Base-by-base conservation (phyloP, 2,113 vertebrate genomes). In the Hemibagrus wyckioides region DNA sequence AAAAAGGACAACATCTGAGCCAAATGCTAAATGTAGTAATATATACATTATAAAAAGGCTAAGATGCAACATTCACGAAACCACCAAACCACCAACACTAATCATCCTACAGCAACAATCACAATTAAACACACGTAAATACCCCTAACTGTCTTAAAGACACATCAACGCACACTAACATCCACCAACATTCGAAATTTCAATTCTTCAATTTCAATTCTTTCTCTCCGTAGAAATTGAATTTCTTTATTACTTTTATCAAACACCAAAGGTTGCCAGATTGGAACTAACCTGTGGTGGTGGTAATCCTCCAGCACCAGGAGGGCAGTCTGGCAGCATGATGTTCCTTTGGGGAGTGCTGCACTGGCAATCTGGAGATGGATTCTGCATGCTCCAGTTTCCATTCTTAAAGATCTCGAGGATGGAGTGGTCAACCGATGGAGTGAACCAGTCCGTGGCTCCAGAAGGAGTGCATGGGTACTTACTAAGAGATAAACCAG, bases 351-450 rank as follows among this genome's bases (percentile, higher is more conserved):
- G 90, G 13, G 97, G 95, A 2, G 92, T 98, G 93, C 97, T 97
- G 90, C 98, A 99, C 87, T 97, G 93, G 0, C 98, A 99, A 36
- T 95, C 67, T 0, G 98, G 98, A 0, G 98, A 99, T 41, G 98
- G 98, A 92, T 97, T 96, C 84, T 97, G 92, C 96, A 99, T 97
- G 41, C 93, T 97, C 98, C 98, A 99, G 91, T 98, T 99, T 39
- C 98, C 97, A 1, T 97, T 95, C 69, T 93, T 90, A 90, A 99
- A 96, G 87, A 98, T 94, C 80, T 97, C 96, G 17, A 25, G 33
- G 82, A 99, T 90, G 1, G 94, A 94, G 41, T 96, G 94, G 65
- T 97, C 94, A 6, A 98, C 96, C 0, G 94, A 30, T 14, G 95
- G 92, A 0, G 95, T 97, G 33, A 92, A 92, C 98, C 98, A 99